Evolutionary conservation across 2,888 invertebrate species (phyloP), one percentile per base, ranked within the genome.

Genomic region (Andrena bicolor): DNA sequence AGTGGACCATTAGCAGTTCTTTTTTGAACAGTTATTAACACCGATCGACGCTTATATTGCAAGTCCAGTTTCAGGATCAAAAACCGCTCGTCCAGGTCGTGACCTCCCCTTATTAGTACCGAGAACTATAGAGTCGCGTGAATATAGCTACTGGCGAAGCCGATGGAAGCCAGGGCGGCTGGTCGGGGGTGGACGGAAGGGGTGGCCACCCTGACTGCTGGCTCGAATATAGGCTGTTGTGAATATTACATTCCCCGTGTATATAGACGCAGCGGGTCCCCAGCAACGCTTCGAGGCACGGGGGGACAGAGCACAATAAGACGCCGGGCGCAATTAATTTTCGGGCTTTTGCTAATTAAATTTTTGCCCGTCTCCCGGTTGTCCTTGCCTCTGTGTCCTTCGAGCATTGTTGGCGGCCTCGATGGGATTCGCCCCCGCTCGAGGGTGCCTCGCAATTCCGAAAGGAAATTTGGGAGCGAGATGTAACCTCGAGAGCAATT

Each of bases 201-300:
- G 86, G 78, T 80, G 86, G 86, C 81, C 83, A 85, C 79, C 78
- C 85, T 83, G 88, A 84, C 89, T 89, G 89, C 79, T 82, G 69
- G 80, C 87, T 85, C 76, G 87, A 88, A 89, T 90, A 91, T 90
- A 89, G 92, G 90, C 91, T 93, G 92, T 92, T 93, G 92, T 91
- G 93, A 93, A 93, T 93, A 93, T 93, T 93, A 93, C 93, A 93
- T 93, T 93, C 92, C 91, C 91, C 84, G 90, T 90, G 89, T 90
- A 91, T 90, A 90, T 88, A 91, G 87, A 81, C 86, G 85, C 82
- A 81, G 83, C 81, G 84, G 79, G 88, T 86, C 82, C 84, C 72
- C 84, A 78, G 89, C 77, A 78, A 83, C 82, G 88, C 84, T 89
- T 80, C 89, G 78, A 86, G 88, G 82, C 81, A 85, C 81, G 76